Base-by-base conservation (phyloP, 2,888 invertebrate genomes). In the Argynnis bischoffii region DNA sequence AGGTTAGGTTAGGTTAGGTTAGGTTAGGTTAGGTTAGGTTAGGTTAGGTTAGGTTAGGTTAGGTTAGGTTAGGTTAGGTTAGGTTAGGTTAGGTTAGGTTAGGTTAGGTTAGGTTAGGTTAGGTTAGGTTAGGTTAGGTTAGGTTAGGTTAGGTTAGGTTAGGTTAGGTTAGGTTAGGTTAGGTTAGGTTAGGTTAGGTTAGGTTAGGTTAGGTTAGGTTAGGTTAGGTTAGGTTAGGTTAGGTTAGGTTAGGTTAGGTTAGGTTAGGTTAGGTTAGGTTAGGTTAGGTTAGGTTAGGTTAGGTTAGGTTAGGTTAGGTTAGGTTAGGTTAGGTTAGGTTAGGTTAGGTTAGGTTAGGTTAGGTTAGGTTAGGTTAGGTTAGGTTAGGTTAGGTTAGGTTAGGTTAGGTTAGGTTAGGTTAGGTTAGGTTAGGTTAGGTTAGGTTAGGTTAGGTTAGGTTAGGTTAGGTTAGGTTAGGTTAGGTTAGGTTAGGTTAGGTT, bases 1-100 rank as follows among this genome's bases (percentile, higher is more conserved):
- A 72, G 70, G 72, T 70, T 70, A 66, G 70, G 69, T 69, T 68
- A 66, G 70, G 67, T 63, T 68, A 55, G 67, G 66, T 64, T 60
- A 67, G 69, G 67, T 64, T 64, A 67, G 66, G 64, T 64, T 64
- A 70, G 70, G 64, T 74, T 74, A 73, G 73, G 74, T 74, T 74
- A 72, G 72, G 75, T 75, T 74, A 72, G 72, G 74, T 74, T 74
- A 74, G 72, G 73, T 74, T 74, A 70, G 73, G 73, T 73, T 73
- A 72, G 72, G 72, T 73, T 74, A 73, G 73, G 72, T 31, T 26
- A 31, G 35, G 31, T 72, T 71, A 73, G 72, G 71, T 74, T 71
- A 73, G 71, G 69, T 73, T 48, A 15, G n/a, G 48, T 48, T 48
- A 48, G 48, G 48, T 48, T 48, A 48, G 48, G 48, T 48, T 48